phyloP scores from a whole-genome alignment of 2,113 vertebrate species.

The Silurus glanis region DNA sequence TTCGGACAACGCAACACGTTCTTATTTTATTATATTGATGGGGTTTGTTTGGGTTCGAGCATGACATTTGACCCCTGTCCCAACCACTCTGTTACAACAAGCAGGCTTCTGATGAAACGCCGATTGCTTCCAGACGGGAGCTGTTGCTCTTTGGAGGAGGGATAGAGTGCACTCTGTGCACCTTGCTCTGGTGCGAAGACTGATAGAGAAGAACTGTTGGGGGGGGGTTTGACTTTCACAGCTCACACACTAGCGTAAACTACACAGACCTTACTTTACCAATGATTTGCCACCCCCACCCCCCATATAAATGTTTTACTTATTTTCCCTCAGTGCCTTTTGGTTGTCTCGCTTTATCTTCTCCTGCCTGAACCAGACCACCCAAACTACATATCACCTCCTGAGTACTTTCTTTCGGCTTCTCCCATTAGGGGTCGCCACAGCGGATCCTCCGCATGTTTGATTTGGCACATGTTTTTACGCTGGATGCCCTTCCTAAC shows the following conservation, averaged over 20 bases:
- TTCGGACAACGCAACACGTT: slow-evolving; percentile 54
- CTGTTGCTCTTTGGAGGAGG: slow-evolving; percentile 23
- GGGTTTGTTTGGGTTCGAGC: slow-evolving; percentile 65
- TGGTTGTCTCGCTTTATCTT: not conserved
- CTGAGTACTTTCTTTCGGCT: no score
- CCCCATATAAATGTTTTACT: no score
- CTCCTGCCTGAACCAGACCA: not conserved
- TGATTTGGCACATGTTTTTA: no score
- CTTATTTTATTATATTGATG: slow-evolving; percentile 46
- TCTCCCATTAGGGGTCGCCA: no score
- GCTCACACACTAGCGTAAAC: not conserved
- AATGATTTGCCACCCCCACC: no score
- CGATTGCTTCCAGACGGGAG: slow-evolving; percentile 84
- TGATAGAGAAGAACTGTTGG: not conserved
- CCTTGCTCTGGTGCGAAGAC: slow-evolving; percentile 43
- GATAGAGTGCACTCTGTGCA: slow-evolving; percentile 51
- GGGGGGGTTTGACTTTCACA: not conserved
- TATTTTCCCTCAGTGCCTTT: not conserved
- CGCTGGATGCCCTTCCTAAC: no score
- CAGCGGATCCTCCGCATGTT: no score
- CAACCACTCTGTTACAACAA: slow-evolving; percentile 82
- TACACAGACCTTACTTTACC: not conserved
- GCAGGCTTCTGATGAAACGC: slow-evolving; percentile 81
- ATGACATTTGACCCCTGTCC: slow-evolving; percentile 79
- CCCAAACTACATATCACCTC: not conserved